These are phyloP conservation scores for Sterrhoptilus dennistouni DNA, from an alignment of 2,113 vertebrate species.

Conservation along the genomic window DNA sequence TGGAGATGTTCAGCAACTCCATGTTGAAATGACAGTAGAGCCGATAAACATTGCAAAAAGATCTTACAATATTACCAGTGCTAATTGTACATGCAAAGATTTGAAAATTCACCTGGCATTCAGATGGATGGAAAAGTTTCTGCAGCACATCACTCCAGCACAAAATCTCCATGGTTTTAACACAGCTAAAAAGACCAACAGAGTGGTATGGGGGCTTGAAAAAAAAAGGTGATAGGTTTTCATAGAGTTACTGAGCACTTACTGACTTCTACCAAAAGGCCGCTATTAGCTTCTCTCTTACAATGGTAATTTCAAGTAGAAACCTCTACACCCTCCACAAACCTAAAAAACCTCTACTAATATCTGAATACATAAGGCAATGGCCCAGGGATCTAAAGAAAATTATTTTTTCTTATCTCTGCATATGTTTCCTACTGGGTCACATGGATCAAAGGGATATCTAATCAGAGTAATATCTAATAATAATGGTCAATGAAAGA, in stretches of 20 bases:
- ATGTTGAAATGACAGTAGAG: background rate
- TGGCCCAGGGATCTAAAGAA: background rate
- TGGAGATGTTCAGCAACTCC: background rate
- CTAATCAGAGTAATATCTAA: background rate
- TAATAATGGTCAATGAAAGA: background rate
- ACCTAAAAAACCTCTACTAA: background rate
- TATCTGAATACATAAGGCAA: background rate
- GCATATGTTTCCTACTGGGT: background rate
- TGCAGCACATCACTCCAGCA: background rate
- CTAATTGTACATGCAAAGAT: background rate
- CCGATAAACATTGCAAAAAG: background rate
- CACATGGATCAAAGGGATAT: background rate
- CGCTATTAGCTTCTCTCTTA: background rate
- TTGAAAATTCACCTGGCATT: background rate
- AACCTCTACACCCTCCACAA: background rate
- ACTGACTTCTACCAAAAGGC: background rate
- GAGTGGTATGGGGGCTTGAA: background rate
- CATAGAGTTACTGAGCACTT: background rate
- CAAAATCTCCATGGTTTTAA: background rate
- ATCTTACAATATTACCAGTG: background rate
- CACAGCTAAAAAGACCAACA: background rate
- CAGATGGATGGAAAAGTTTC: background rate
- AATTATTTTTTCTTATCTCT: background rate
- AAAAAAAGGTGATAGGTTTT: background rate
- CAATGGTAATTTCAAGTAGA: background rate